A percentile compares a stretch with the other conserved stretches of the same genome.
phyloP scores from a whole-genome alignment of 1,140 invertebrate species.

The Hylaeus volcanicus region DNA sequence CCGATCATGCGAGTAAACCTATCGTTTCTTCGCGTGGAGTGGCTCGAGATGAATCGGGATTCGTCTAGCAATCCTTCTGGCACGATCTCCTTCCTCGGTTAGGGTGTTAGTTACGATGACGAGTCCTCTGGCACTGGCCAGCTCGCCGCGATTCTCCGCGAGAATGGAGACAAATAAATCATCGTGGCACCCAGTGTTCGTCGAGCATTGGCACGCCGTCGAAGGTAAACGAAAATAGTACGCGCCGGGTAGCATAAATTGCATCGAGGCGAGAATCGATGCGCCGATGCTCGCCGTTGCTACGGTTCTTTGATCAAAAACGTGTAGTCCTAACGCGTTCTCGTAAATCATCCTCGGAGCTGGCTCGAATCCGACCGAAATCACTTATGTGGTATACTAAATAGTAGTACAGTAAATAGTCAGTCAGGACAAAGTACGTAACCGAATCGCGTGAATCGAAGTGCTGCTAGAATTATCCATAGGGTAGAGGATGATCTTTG shows the following conservation, averaged over 20 bases:
- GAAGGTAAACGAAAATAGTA: conserved; percentile 55
- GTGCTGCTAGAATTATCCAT: too few relatives aligned
- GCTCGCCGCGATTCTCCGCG: neutral
- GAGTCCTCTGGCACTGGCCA: conserved; percentile 35
- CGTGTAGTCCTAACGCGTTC: neutral
- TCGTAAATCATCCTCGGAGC: neutral
- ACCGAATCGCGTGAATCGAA: neutral
- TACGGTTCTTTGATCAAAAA: neutral
- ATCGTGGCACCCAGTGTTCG: conserved; percentile 49
- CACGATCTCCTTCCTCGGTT: neutral
- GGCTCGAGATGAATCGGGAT: neutral
- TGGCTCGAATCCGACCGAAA: neutral
- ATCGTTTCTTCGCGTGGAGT: neutral
- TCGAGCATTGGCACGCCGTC: conserved; percentile 47
- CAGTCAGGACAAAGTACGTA: neutral
- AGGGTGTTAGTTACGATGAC: conserved; percentile 22
- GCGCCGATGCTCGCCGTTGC: neutral
- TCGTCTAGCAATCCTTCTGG: neutral
- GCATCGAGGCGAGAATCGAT: conserved; percentile 1
- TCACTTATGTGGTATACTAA: neutral
- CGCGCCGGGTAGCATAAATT: neutral
- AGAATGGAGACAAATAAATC: conserved; percentile 53
- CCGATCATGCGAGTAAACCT: neutral
- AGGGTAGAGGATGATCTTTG: too few relatives aligned
- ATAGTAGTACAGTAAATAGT: too few relatives aligned